Evolutionary conservation across 2,888 invertebrate genomes (phyloP), one percentile per base, ranked within the genome.

Genomic region (Eulithis prunata): DNA sequence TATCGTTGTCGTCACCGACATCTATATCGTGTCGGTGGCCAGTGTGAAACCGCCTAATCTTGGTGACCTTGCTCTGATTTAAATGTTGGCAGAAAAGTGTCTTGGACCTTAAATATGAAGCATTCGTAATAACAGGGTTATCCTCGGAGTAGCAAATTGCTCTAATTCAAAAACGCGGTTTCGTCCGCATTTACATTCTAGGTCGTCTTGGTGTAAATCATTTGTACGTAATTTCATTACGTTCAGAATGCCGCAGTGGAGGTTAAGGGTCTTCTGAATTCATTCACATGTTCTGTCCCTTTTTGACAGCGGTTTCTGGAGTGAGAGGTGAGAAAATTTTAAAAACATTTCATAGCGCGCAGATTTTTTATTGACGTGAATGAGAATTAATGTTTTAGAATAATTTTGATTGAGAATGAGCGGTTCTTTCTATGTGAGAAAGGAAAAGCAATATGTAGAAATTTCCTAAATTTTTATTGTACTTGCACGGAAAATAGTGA

Each of bases 181-280:
- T 72, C 68, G 64, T 71, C 58, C 69, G 59, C 70, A 77, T 78
- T 79, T 77, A 78, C 77, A 77, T 78, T 77, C 74, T 72, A 73
- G 74, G 76, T 78, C 76, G 72, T 67, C 71, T 72, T 67, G 75
- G 72, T 77, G 78, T 80, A 78, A 82, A 80, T 80, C 80, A 81
- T 79, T 78, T 57, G 79, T 79, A 79, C 13, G 58, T 59, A 59
- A 82, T 79, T 79, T 79, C 74, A 79, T 80, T 80, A 75, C 72
- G 54, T 62, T 63, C 51, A 51, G 38, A 60, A 58, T 54, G 59
- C 56, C 47, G 58, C 62, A 57, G 57, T 57, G 57, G 56, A 63
- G 56, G 36, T 21, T 13, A 49, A 60, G 46, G 62, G 46, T 13
- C 32, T 57, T 49, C 38, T 58, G 47, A 54, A 58, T 54, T 58